Evolutionary conservation across 2,888 invertebrate species (phyloP).

Genomic region (Scaptomyza parva): DNA sequence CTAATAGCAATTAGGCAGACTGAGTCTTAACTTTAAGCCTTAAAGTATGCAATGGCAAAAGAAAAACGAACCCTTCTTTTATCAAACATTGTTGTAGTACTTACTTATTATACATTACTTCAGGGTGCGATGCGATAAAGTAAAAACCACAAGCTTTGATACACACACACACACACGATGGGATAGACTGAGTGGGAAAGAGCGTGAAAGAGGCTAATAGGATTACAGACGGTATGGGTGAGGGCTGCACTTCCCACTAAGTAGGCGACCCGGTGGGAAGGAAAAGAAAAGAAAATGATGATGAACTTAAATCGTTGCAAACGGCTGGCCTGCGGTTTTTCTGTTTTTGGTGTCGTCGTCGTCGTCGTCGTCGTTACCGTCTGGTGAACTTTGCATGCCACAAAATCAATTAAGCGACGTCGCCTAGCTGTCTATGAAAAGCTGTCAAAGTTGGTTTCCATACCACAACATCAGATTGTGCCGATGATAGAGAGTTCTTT

Average conservation of each 20-base stretch:
- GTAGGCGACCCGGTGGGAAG: conserved; percentile 36
- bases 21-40: conserved; percentile 34
- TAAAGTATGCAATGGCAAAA: conserved; percentile 31
- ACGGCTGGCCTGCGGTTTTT: conserved; percentile 62
- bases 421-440: conserved; percentile 45
- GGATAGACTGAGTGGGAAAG: neutral
- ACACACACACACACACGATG: conserved; percentile 34
- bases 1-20: conserved; percentile 29
- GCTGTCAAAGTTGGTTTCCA: conserved; percentile 61
- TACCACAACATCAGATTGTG: conserved; percentile 26
- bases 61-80: neutral
- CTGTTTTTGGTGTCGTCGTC: conserved; percentile 11
- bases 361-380: conserved; percentile 29
- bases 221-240: conserved; percentile 51
- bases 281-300: conserved; percentile 30
- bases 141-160: conserved; percentile 65
- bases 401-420: conserved; percentile 75
- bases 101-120: conserved; percentile 42
- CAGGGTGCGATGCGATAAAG: conserved; percentile 36
- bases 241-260: conserved; percentile 52
- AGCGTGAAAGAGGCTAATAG: conserved; percentile 66
- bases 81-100: conserved; percentile 21
- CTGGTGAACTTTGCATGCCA: conserved; percentile 63
- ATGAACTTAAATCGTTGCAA: conserved; percentile 57
- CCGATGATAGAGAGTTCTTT: neutral